These are phyloP conservation scores for Drosophila greeni DNA, from an alignment of 2,888 invertebrate species.

Conservation along the genomic window DNA sequence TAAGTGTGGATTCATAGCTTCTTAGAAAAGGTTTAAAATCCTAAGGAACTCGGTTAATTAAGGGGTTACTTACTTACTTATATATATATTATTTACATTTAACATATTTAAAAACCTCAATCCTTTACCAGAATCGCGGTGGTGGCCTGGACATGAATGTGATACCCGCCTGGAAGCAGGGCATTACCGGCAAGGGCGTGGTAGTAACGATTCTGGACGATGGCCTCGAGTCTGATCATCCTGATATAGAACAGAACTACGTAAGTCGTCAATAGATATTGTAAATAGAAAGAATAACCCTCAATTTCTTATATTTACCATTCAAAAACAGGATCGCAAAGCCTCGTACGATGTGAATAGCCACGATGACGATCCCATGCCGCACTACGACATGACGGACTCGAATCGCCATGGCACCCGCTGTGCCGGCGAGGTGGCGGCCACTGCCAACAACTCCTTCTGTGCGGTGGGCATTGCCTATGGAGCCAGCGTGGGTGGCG, in stretches of 20 bases:
- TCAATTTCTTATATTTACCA: background rate
- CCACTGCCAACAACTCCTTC: slow-evolving; percentile 95
- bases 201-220: slow-evolving; percentile 98
- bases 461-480: slow-evolving; percentile 98
- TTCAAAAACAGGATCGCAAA: slow-evolving; percentile 86
- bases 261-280: slow-evolving; percentile 82
- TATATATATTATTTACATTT: too few species aligned
- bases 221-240: slow-evolving; percentile 96
- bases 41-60: too few species aligned
- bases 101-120: background rate
- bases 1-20: background rate
- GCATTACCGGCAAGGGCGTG: slow-evolving; percentile 94
- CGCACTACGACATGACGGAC: slow-evolving; percentile 97
- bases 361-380: slow-evolving; percentile 97
- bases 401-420: slow-evolving; percentile 97
- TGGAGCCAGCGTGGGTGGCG: slow-evolving; percentile 96
- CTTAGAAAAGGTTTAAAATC: too few species aligned
- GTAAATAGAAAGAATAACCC: fast-evolving
- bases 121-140: slow-evolving; percentile 87
- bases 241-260: slow-evolving; percentile 93
- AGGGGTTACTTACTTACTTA: background rate
- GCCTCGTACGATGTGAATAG: slow-evolving; percentile 98
- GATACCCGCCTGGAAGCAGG: slow-evolving; percentile 95
- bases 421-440: slow-evolving; percentile 98
- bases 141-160: slow-evolving; percentile 97